phyloP scores from a whole-genome alignment of 2,888 invertebrate species.

The Platerodrilus igneus region DNA sequence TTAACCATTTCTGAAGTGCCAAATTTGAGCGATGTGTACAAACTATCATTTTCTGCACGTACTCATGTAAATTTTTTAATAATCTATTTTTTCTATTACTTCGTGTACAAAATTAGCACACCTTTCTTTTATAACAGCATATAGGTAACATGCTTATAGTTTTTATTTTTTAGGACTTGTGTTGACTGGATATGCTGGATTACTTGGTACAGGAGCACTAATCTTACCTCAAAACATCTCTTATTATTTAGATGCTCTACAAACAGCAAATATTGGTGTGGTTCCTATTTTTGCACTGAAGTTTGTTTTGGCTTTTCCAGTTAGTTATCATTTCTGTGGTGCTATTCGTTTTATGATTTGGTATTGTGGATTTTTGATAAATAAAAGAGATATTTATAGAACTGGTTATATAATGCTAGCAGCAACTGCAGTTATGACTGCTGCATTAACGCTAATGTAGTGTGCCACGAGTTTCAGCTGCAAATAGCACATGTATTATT shows the following conservation, averaged over 20 bases:
- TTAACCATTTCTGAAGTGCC: too few relatives aligned
- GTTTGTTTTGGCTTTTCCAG: conserved; percentile 70
- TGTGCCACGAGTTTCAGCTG: too few relatives aligned
- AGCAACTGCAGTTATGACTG: conserved; percentile 2
- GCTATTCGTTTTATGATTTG: conserved; percentile 88
- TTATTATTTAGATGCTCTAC: conserved; percentile 51
- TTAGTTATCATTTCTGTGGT: conserved; percentile 79
- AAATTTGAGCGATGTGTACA: too few relatives aligned
- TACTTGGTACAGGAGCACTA: conserved; percentile 57
- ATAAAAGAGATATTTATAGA: conserved; percentile 69
- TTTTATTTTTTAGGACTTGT: conserved; percentile 53
- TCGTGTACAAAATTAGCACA: too few relatives aligned
- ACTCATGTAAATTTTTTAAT: too few relatives aligned
- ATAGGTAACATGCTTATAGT: too few relatives aligned
- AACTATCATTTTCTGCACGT: too few relatives aligned
- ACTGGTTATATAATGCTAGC: conserved; percentile 59
- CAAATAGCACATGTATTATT: too few relatives aligned
- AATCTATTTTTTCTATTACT: too few relatives aligned
- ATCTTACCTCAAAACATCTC: conserved; percentile 58
- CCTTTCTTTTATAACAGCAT: conserved; percentile 24
- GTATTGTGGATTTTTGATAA: conserved; percentile 71
- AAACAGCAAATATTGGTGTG: not conserved
- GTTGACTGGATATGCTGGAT: conserved; percentile 54
- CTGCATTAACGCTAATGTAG: too few relatives aligned
- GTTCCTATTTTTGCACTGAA: conserved; percentile 49